Base-by-base conservation (phyloP, 2,888 invertebrate genomes). In the Drosophila peninsularis region DNA sequence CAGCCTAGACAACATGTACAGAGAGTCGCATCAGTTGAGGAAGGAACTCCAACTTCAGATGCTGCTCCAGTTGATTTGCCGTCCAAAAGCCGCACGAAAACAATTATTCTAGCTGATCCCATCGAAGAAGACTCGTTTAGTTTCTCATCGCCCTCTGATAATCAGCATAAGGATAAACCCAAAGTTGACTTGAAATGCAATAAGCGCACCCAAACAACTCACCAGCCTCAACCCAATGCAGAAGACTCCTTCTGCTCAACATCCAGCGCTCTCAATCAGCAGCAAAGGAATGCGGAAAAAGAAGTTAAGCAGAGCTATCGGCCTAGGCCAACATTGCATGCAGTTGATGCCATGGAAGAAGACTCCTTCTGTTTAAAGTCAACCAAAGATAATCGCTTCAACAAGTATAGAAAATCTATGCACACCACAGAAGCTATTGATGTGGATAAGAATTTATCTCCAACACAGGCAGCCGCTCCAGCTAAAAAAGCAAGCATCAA, bases 281-380 rank as follows among this genome's bases (percentile, higher is more conserved):
- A 36, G n/a, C 49, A 27, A 14, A n/a, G 41, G 13, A 11, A 17
- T 27, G 61, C 47, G 27, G 24, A 6, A 30, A 13, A 30, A 17
- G 9, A 53, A 42, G 3, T 19, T 4, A 19, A 39, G 17, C 13
- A 10, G 2, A 1, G 0, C 0, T 39, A 1, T 1, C 21, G 49
- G 5, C 37, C 49, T 11, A 37, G 64, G 11, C 64, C 50, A 44
- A 56, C 70, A 1, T 27, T 69, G 21, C 62, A 55, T 5, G 7
- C 7, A 1, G 36, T 34, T 5, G 65, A 72, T 13, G 21, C 57
- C 9, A 72, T 72, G 36, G 41, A 71, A 6, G 71, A 71, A 19
- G 71, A 65, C 49, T 58, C 61, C 0, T 17, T 66, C 14, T 41
- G 63, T n/a, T 27, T 14, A 17, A 34, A 61, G 5, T 14, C 42